Evolutionary conservation across 2,797 vertebrate species (phyloP).

Genomic region (Antennarius maculatus): DNA sequence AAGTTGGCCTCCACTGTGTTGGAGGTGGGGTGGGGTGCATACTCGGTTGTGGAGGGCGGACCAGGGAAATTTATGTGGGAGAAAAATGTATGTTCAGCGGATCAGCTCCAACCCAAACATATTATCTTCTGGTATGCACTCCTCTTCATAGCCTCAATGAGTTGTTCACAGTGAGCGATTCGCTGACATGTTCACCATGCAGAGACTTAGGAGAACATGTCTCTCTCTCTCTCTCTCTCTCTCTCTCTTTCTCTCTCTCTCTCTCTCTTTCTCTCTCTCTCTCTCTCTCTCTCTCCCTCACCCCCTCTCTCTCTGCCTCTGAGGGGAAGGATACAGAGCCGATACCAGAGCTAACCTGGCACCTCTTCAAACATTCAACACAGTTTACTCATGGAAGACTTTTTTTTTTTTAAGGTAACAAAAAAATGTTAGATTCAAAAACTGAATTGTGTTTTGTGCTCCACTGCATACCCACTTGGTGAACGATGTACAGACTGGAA

Average conservation of each 20-base stretch:
- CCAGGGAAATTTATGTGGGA: slow-evolving; percentile 79
- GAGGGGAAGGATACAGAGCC: slow-evolving; percentile 62
- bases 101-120: slow-evolving; percentile 80
- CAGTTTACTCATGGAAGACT: slow-evolving; percentile 70
- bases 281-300: slow-evolving; percentile 52
- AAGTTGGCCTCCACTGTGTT: slow-evolving; percentile 59
- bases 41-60: slow-evolving; percentile 62
- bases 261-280: slow-evolving; percentile 63
- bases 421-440: slow-evolving; percentile 58
- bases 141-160: slow-evolving; percentile 80
- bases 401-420: slow-evolving; percentile 55
- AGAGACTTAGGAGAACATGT: slow-evolving; percentile 68
- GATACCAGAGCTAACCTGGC: slow-evolving; percentile 72
- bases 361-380: slow-evolving; percentile 73
- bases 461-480: slow-evolving; percentile 57
- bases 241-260: slow-evolving; percentile 64
- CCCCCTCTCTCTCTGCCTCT: slow-evolving; percentile 62
- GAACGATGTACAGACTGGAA: slow-evolving; percentile 57
- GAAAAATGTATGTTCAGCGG: slow-evolving; percentile 83
- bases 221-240: slow-evolving; percentile 62
- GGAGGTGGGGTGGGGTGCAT: slow-evolving; percentile 17
- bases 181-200: slow-evolving; percentile 78
- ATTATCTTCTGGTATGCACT: slow-evolving; percentile 80
- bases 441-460: slow-evolving; percentile 56
- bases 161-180: slow-evolving; percentile 79